Evolutionary conservation across 2,888 invertebrate genomes (phyloP).

Genomic region (Augiades crinisus): DNA sequence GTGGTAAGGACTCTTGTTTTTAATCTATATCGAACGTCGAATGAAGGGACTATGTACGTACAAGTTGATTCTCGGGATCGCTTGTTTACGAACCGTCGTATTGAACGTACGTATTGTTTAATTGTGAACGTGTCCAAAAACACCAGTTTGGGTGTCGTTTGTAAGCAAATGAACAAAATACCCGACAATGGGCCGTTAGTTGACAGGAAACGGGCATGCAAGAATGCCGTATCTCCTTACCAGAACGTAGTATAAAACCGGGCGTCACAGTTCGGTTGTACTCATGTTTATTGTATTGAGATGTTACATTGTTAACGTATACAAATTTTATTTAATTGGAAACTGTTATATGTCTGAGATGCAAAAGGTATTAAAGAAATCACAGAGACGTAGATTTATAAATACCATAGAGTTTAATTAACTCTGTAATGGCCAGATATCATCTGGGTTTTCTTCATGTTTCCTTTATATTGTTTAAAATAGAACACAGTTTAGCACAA

Average conservation of each 20-base stretch:
- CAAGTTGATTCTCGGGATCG: neutral
- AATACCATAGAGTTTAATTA: too few species aligned
- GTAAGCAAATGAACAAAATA: slow-evolving; percentile 34
- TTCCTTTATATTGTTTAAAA: too few species aligned
- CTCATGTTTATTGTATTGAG: neutral
- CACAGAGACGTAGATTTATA: too few species aligned
- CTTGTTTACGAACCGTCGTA: neutral
- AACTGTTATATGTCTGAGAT: too few species aligned
- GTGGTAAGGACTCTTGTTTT: neutral
- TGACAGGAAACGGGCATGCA: slow-evolving; percentile 44
- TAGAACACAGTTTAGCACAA: too few species aligned
- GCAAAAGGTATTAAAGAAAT: too few species aligned
- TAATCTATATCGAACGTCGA: neutral
- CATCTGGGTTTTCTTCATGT: too few species aligned
- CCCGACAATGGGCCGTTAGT: slow-evolving; percentile 52
- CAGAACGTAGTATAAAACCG: neutral
- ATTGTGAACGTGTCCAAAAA: slow-evolving; percentile 11
- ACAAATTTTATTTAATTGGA: too few species aligned
- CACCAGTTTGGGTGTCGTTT: slow-evolving; percentile 10
- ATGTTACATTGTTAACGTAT: neutral
- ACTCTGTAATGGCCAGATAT: too few species aligned
- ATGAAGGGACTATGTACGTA: neutral
- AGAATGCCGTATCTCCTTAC: slow-evolving; percentile 39
- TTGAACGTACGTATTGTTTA: neutral
- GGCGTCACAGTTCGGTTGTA: neutral